These are phyloP conservation scores for Mormoops blainvillei DNA, from an alignment of 2,113 vertebrate species.

Conservation along the genomic window DNA sequence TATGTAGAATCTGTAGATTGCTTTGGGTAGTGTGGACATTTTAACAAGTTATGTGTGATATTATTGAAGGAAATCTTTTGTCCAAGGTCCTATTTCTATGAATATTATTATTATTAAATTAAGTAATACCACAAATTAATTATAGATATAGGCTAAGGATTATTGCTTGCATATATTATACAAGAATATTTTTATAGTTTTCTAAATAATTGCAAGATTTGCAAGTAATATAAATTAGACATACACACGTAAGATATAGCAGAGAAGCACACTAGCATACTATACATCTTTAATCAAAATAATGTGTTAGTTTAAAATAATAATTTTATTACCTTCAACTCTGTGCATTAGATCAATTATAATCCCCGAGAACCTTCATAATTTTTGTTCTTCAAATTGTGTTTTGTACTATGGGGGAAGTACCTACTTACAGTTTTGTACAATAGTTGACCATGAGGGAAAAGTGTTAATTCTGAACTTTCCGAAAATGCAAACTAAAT, in stretches of 20 bases:
- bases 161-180: not conserved
- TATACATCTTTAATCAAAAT: conserved; percentile 12
- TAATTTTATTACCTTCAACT: not conserved
- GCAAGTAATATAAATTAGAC: not conserved
- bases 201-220: not conserved
- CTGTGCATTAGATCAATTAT: not conserved
- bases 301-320: conserved; percentile 3
- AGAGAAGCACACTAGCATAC: not conserved
- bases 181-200: not conserved
- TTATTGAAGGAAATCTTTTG: not conserved
- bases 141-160: not conserved
- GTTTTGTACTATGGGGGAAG: not conserved
- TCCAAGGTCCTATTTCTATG: not conserved
- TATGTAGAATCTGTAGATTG: not conserved
- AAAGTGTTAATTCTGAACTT: conserved; percentile 72
- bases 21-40: not conserved
- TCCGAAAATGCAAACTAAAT: conserved; percentile 83
- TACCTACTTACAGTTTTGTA: conserved; percentile 26
- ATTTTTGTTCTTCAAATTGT: conserved; percentile 39
- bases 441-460: conserved; percentile 46
- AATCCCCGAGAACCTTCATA: not conserved
- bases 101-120: not conserved
- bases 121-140: not conserved
- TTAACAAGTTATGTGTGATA: not conserved
- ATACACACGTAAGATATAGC: not conserved